Conservation (phyloP, 2,797 vertebrate genomes). For the Rhodeus uyekii region DNA sequence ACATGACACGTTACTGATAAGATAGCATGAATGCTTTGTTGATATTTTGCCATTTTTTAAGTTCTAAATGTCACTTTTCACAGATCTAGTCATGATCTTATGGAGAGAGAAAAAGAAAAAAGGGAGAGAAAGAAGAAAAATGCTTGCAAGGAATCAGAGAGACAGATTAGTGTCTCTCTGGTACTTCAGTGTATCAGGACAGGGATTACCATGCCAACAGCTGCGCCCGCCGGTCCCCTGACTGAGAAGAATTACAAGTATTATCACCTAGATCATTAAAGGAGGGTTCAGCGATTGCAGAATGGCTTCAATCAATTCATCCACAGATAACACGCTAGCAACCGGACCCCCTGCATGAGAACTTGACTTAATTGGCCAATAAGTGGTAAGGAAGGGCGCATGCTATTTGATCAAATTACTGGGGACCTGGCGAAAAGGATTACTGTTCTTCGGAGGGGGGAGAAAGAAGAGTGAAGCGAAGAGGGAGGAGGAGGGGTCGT, state of each 20-base stretch:
- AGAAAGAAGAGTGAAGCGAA: constrained; percentile 31
- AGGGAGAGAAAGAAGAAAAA: constrained; percentile 52
- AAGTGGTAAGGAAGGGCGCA: constrained; percentile 96
- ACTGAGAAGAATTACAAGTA: constrained; percentile 99
- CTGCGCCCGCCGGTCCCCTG: constrained; percentile 96
- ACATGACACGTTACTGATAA: constrained; percentile 3
- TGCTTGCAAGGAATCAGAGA: constrained; percentile 76
- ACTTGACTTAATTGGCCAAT: constrained; percentile 99
- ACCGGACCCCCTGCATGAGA: constrained; percentile 99
- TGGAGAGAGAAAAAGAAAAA: constrained; percentile 28
- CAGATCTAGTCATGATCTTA: constrained; percentile 74
- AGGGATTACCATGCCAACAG: constrained; percentile 93
- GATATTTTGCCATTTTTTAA: constrained; percentile 17
- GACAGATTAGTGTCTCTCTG: constrained; percentile 87
- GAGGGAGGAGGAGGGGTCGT: constrained; percentile 65
- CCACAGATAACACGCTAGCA: constrained; percentile 94
- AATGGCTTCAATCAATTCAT: constrained; percentile 99
- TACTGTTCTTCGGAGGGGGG: constrained; percentile 74
- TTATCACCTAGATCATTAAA: constrained; percentile 99
- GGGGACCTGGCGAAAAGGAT: constrained; percentile 84
- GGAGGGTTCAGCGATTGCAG: constrained; percentile 92
- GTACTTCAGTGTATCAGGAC: constrained; percentile 91
- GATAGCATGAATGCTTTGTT: constrained; percentile 36
- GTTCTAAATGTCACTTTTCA: constrained; percentile 83
- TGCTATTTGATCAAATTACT: constrained; percentile 98